Evolutionary conservation across 2,888 invertebrate genomes (phyloP).

Genomic region (Leptinotarsa rubiginosa): DNA sequence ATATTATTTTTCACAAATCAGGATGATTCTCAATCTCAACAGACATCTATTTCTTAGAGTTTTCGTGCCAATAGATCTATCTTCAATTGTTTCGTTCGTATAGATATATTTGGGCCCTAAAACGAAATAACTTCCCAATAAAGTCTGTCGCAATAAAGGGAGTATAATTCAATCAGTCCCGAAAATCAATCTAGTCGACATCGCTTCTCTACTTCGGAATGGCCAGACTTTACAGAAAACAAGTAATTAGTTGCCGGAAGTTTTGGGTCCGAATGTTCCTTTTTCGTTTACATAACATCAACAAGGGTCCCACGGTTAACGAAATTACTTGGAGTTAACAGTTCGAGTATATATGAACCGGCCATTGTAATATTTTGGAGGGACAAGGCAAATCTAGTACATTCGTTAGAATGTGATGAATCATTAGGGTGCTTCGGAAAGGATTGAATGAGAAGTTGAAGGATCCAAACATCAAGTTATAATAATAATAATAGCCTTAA

Average conservation of each 20-base stretch:
- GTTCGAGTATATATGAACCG: conserved; percentile 5
- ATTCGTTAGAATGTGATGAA: not conserved
- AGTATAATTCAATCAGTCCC: not conserved
- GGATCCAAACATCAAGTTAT: no score
- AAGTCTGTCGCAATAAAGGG: not conserved
- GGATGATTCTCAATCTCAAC: no score
- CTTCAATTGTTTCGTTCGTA: no score
- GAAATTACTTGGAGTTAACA: not conserved
- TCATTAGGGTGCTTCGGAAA: no score
- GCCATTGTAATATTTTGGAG: not conserved
- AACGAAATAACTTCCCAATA: no score
- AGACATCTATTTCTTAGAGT: no score
- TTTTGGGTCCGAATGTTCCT: conserved; percentile 9
- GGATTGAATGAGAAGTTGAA: no score
- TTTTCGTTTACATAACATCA: conserved; percentile 25
- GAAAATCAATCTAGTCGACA: not conserved
- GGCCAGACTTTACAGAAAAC: conserved; percentile 1
- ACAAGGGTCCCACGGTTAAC: conserved; percentile 2
- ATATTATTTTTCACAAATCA: no score
- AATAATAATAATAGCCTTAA: no score
- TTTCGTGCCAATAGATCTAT: no score
- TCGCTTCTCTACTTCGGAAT: not conserved
- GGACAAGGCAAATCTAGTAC: not conserved
- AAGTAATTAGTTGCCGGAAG: conserved; percentile 18
- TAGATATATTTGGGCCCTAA: no score